Percentiles rank a stretch among this genome's conserved stretches.
Evolutionary conservation across 2,888 invertebrate species (phyloP).

Genomic region (Caenorhabditis auriculariae): DNA sequence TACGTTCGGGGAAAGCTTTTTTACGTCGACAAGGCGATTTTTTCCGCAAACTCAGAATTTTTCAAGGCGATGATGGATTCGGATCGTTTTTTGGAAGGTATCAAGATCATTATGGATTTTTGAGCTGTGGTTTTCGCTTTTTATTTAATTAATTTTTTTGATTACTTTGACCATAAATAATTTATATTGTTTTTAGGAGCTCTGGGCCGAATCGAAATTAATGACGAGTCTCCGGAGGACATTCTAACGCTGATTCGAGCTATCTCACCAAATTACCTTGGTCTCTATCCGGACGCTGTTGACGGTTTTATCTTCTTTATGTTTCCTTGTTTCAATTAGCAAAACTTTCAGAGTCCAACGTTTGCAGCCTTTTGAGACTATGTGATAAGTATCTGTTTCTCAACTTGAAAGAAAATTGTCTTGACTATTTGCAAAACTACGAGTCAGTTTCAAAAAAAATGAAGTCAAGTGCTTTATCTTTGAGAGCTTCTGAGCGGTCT

Average conservation of each 20-base stretch:
- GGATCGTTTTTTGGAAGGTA: constrained; percentile 19
- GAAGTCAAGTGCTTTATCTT: too few relatives aligned
- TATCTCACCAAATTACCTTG: constrained; percentile 21
- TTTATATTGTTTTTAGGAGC: neutral
- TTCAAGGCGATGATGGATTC: constrained; percentile 14
- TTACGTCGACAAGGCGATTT: constrained; percentile 15
- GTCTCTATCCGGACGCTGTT: constrained; percentile 18
- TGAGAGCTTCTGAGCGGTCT: too few relatives aligned
- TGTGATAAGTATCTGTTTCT: constrained; percentile 22
- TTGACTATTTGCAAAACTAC: constrained; percentile 19
- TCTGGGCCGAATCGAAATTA: constrained; percentile 6
- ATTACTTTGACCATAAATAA: neutral
- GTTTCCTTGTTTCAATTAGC: neutral
- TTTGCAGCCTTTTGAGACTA: constrained; percentile 18
- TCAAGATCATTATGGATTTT: too few relatives aligned
- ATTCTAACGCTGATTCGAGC: constrained; percentile 14
- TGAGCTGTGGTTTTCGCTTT: too few relatives aligned
- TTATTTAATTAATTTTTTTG: neutral
- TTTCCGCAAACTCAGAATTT: constrained; percentile 22
- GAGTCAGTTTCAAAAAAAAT: constrained; percentile 10
- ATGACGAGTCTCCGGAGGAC: constrained; percentile 21
- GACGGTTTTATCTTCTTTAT: constrained; percentile 4
- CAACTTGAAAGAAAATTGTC: constrained; percentile 16
- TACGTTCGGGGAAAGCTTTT: constrained; percentile 9
- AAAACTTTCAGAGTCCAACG: constrained; percentile 13